Base-by-base conservation (phyloP, 2,113 vertebrate species). In the Eidolon helvum region DNA sequence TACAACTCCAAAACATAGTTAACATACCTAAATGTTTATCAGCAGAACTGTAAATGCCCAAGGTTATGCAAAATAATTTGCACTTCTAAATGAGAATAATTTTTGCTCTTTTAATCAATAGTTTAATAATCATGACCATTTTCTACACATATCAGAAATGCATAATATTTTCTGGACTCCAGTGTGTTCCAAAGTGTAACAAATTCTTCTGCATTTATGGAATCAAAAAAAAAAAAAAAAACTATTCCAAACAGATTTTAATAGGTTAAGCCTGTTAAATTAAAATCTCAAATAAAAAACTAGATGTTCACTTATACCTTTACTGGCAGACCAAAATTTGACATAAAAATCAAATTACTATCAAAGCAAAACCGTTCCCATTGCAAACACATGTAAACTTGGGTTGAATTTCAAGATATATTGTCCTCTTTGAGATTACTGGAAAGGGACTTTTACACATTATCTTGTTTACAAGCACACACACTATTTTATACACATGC, bases 151-250 rank as follows among this genome's bases (percentile, higher is more conserved):
- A 43, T 74, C 40, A 90, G 59, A 92, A 75, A 21, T 90, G 9
- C 22, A 0, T 72, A 72, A 77, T 24, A 69, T 89, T 48, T 82
- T 92, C 69, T 66, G 50, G 63, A 74, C 94, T 55, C 50, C 50
- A 50, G 50, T 68, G 24, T 3, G 38, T 63, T 83, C 87, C 43
- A 93, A 38, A n/a, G 22, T 78, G 28, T 74, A 82, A 92, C 53
- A 89, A 50, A 22, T 55, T 88, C 96, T 94, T 77, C 72, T 66
- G 75, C 65, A 28, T 10, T 84, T 72, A 90, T 18, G 26, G 10
- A 95, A 85, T 85, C 8, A 90, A 66, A 94, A 92, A n/a, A n/a
- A n/a, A n/a, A n/a, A n/a, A n/a, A n/a, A n/a, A n/a, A 93, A 95
- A 19, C 18, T 87, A 85, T 97, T 93, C 59, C 22, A 77, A 84